These are phyloP conservation scores for Ormia ochracea DNA, from an alignment of 2,888 invertebrate species.

Conservation along the genomic window DNA sequence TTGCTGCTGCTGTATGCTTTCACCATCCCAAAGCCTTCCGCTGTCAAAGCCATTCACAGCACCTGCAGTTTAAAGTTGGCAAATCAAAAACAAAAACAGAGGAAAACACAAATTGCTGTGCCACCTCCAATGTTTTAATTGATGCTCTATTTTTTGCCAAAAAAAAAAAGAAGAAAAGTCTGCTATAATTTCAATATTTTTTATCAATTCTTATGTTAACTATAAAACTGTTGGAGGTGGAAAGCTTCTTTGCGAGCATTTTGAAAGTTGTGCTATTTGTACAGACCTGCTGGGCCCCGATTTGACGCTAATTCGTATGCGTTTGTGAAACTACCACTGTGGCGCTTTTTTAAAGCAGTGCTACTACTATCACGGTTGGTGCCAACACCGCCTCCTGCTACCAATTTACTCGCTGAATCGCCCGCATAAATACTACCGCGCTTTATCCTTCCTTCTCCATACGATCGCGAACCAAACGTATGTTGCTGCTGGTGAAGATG, in stretches of 20 bases:
- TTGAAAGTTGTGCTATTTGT: neutral
- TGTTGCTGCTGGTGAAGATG: conserved; percentile 32
- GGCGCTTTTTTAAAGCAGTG: conserved; percentile 28
- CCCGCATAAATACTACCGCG: conserved; percentile 46
- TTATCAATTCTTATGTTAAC: too few relatives aligned
- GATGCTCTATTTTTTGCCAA: too few relatives aligned
- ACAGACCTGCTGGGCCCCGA: conserved; percentile 41
- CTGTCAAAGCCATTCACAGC: conserved; percentile 55
- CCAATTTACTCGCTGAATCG: conserved; percentile 34
- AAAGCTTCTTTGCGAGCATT: neutral
- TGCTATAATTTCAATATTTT: too few relatives aligned
- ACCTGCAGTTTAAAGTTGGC: conserved; percentile 18
- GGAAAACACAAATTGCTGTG: neutral
- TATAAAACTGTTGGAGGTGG: too few relatives aligned
- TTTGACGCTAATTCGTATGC: conserved; percentile 12
- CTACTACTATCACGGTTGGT: neutral
- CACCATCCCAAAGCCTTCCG: conserved; percentile 44
- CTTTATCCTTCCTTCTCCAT: conserved; percentile 33
- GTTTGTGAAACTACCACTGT: conserved; percentile 43
- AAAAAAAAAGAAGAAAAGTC: too few relatives aligned
- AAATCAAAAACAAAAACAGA: neutral
- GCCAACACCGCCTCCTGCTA: conserved; percentile 8
- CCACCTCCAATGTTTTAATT: too few relatives aligned
- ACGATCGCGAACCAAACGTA: conserved; percentile 31
- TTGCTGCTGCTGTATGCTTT: conserved; percentile 33